Evolutionary conservation across 2,113 vertebrate genomes (phyloP), one percentile per base, ranked within the genome.

Genomic region (Chaetodon auriga): DNA sequence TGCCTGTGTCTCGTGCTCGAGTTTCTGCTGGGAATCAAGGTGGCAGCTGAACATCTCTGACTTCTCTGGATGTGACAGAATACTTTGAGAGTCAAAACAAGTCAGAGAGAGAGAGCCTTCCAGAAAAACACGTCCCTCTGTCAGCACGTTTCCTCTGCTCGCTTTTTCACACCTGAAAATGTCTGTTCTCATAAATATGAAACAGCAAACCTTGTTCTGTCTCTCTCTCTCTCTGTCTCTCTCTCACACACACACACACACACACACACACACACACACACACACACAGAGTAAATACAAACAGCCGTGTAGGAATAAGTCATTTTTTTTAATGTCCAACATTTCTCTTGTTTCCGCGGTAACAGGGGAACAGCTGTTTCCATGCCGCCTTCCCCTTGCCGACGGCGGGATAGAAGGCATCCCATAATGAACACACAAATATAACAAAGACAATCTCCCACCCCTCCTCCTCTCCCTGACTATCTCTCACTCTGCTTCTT

Each of bases 301-400:
- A 86, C 51, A 83, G 53, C 58, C 45, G 30, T 80, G 80, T 95
- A 94, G 87, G 91, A 94, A 92, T 92, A 92, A 90, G 79, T 91
- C 61, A 9, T 93, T 86, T 85, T 90, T 94, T 95, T 95, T 95
- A 93, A 94, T 93, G 87, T 91, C 93, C 93, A 95, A 93, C 91
- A 91, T 93, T 91, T 94, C 90, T 91, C 89, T 94, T 92, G 87
- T 95, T 92, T 91, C 91, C 78, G 57, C 72, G 54, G 91, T 89
- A 94, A 94, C 91, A 78, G 90, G 88, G 85, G 84, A 89, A 77
- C 80, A 89, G 86, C 85, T 81, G 87, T 89, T 90, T 91, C 80
- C 89, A 87, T 86, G 88, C 87, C 75, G 58, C 57, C 71, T 12
- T 84, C 65, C 81, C 74, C 84, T 78, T 71, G 64, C 81, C 71